Conservation (phyloP, 2,113 vertebrate species). For the Xiphophorus maculatus region DNA sequence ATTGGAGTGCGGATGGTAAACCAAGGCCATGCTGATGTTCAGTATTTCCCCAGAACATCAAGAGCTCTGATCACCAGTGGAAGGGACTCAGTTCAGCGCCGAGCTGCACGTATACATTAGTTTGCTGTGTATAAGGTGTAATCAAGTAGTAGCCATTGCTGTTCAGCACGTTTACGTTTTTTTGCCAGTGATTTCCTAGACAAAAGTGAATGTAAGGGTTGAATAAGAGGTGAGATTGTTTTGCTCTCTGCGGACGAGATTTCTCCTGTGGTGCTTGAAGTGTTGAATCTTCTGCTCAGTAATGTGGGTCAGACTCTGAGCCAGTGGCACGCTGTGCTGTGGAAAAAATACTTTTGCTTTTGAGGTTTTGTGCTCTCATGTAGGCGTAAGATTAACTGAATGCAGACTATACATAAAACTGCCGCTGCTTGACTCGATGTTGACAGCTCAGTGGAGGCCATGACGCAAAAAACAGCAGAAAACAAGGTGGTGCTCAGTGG, state of each 20-base stretch:
- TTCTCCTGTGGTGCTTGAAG: background rate
- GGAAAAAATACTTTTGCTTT: background rate
- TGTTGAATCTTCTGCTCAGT: background rate
- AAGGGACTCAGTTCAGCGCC: no score
- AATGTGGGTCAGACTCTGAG: background rate
- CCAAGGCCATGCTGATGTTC: slow-evolving; percentile 34
- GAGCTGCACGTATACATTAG: no score
- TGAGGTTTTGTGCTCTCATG: background rate
- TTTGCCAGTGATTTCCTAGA: background rate
- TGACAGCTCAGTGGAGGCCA: background rate
- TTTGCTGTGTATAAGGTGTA: no score
- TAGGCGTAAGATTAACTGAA: background rate
- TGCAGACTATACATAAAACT: background rate
- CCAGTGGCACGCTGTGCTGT: background rate
- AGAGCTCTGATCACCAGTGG: no score
- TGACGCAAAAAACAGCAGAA: background rate
- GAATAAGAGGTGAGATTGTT: no score
- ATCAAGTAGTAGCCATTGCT: no score
- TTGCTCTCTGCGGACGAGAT: no score
- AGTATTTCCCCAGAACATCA: background rate
- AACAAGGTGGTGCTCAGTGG: no score
- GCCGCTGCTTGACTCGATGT: background rate
- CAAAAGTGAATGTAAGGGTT: background rate
- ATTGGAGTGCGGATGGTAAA: slow-evolving; percentile 46
- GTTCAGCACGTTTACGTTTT: no score